Conservation (phyloP, 2,888 invertebrate genomes). For the Diaprepes abbreviatus region DNA sequence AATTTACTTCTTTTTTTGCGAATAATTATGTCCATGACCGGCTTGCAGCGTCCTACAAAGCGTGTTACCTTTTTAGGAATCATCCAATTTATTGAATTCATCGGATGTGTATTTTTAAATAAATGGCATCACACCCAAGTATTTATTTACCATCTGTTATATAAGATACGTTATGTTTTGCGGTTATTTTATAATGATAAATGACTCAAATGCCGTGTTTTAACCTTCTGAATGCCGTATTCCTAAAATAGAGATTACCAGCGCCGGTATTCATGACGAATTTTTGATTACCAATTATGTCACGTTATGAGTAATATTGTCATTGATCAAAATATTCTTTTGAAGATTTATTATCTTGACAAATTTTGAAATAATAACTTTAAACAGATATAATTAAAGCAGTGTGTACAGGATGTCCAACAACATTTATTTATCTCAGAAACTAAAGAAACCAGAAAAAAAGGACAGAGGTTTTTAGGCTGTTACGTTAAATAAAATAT, state of each 20-base stretch:
- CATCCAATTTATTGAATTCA: not conserved
- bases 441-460: too few species aligned
- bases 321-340: not conserved
- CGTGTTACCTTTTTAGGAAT: not conserved
- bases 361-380: not conserved
- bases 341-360: not conserved
- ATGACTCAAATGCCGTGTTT: not conserved
- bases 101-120: not conserved
- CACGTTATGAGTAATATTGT: not conserved
- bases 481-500: too few species aligned
- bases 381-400: too few species aligned
- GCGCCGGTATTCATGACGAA: not conserved
- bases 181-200: not conserved
- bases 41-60: not conserved
- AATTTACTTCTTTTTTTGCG: too few species aligned
- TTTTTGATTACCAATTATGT: not conserved
- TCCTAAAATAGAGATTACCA: constrained; percentile 11
- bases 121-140: not conserved
- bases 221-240: constrained; percentile 7
- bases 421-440: too few species aligned
- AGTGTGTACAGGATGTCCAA: too few species aligned
- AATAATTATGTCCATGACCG: not conserved
- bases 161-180: not conserved
- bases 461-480: too few species aligned
- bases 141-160: constrained; percentile 6